phyloP scores from a whole-genome alignment of 2,888 invertebrate species.

The Hypolimnas misippus region DNA sequence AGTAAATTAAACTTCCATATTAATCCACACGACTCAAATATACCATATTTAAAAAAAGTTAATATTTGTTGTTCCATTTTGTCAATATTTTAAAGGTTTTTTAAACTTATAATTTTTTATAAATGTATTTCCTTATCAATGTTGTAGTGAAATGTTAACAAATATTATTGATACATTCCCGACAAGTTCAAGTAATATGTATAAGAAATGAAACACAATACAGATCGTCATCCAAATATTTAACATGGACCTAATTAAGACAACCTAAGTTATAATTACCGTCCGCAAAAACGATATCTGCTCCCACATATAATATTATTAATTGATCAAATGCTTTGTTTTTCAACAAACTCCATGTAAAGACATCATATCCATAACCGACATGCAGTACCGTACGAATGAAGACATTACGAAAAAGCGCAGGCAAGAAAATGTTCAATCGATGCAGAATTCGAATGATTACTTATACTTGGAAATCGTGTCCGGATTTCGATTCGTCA shows the following conservation, averaged over 20 bases:
- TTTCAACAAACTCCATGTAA: conserved; percentile 39
- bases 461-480: conserved; percentile 81
- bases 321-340: conserved; percentile 42
- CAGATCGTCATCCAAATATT: conserved; percentile 2
- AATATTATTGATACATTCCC: not conserved
- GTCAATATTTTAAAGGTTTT: not conserved
- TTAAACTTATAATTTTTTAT: too few relatives aligned
- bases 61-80: too few relatives aligned
- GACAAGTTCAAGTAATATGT: not conserved
- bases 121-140: too few relatives aligned
- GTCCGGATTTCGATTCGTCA: conserved; percentile 68
- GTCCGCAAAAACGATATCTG: conserved; percentile 21
- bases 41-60: too few relatives aligned
- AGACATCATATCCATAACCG: conserved; percentile 41
- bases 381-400: conserved; percentile 61
- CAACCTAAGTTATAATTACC: conserved; percentile 3
- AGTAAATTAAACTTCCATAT: too few relatives aligned
- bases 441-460: conserved; percentile 77
- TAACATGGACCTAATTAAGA: conserved; percentile 5
- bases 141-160: too few relatives aligned
- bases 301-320: conserved; percentile 41
- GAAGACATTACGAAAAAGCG: conserved; percentile 80
- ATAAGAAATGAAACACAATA: not conserved
- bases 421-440: conserved; percentile 60
- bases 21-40: too few relatives aligned